A percentile compares a stretch with the other conserved stretches of the same genome.
These are phyloP conservation scores for Lasius platythorax DNA, from an alignment of 2,888 invertebrate species.

Conservation along the genomic window DNA sequence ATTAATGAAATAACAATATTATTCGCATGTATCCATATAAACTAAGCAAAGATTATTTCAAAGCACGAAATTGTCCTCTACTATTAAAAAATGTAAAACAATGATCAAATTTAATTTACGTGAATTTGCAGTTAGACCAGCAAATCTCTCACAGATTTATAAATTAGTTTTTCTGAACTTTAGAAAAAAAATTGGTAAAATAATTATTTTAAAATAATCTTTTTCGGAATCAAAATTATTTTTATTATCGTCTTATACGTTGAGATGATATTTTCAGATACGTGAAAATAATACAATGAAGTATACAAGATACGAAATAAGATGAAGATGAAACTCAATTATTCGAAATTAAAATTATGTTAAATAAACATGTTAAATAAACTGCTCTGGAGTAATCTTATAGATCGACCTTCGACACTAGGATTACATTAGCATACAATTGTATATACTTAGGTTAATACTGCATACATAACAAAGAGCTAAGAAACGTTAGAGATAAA, in stretches of 20 bases:
- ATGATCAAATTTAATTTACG: not conserved
- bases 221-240: not conserved
- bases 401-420: not conserved
- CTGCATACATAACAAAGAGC: not conserved
- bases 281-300: not conserved
- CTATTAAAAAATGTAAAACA: not conserved
- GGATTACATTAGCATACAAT: constrained; percentile 29
- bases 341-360: not conserved
- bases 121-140: not conserved
- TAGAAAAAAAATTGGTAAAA: not conserved
- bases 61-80: not conserved
- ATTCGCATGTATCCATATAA: not conserved
- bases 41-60: not conserved
- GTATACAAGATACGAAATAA: too few relatives aligned
- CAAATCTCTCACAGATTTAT: not conserved
- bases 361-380: not conserved
- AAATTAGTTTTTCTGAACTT: not conserved
- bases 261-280: not conserved
- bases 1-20: constrained; percentile 26
- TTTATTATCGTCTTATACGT: not conserved
- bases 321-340: not conserved
- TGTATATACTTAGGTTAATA: not conserved
- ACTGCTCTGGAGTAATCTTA: not conserved
- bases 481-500: not conserved
- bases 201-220: not conserved